A percentile compares a stretch with the other conserved stretches of the same genome.
These are phyloP conservation scores for Schrankia costaestrigalis DNA, from an alignment of 2,888 invertebrate species.

Conservation along the genomic window DNA sequence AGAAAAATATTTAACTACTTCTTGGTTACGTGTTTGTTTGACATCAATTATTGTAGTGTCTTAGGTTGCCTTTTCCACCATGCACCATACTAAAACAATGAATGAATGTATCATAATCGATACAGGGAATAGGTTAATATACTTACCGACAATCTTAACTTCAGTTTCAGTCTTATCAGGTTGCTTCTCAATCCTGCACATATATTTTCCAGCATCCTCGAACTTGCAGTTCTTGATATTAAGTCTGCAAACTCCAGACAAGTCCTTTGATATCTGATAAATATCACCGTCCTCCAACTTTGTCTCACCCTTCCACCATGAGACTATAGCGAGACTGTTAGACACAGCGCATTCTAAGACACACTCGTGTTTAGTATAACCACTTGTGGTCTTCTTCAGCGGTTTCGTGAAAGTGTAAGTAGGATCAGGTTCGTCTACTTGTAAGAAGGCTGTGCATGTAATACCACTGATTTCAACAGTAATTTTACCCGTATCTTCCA, in stretches of 20 bases:
- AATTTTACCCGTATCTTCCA: slow-evolving; percentile 98
- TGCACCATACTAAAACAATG: background rate
- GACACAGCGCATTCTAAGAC: slow-evolving; percentile 96
- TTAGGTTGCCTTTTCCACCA: no score
- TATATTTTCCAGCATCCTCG: slow-evolving; percentile 93
- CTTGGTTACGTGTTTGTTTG: no score
- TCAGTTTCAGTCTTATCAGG: slow-evolving; percentile 91
- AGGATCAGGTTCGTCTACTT: slow-evolving; percentile 98
- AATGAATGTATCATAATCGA: background rate
- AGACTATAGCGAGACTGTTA: slow-evolving; percentile 95
- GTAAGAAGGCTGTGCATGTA: slow-evolving; percentile 93
- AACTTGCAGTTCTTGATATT: slow-evolving; percentile 90
- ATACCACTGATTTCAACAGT: slow-evolving; percentile 96
- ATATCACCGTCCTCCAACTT: slow-evolving; percentile 91
- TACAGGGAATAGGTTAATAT: background rate
- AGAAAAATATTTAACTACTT: no score
- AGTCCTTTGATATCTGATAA: slow-evolving; percentile 94
- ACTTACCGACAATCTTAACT: slow-evolving; percentile 88
- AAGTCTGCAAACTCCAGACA: slow-evolving; percentile 93
- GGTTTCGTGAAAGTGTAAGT: slow-evolving; percentile 95
- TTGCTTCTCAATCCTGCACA: slow-evolving; percentile 93
- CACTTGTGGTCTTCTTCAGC: slow-evolving; percentile 92
- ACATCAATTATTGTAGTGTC: no score
- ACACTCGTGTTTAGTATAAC: slow-evolving; percentile 94
- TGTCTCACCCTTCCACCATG: slow-evolving; percentile 92